A percentile compares a stretch with the other conserved stretches of the same genome.
phyloP scores from a whole-genome alignment of 2,113 vertebrate species.

The Balaeniceps rex region DNA sequence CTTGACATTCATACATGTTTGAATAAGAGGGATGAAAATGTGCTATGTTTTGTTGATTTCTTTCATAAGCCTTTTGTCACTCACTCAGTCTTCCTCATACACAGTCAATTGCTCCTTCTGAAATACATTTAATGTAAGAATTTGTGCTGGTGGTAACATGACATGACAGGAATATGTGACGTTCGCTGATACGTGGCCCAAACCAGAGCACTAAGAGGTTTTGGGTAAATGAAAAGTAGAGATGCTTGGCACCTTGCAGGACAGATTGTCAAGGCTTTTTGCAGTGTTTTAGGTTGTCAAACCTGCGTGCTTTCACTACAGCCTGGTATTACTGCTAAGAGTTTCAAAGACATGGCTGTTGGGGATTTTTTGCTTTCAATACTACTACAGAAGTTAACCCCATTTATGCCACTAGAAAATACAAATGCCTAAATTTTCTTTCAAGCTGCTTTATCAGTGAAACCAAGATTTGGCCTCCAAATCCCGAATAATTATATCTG shows the following conservation, averaged over 20 bases:
- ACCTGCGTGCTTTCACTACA: background rate
- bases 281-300: background rate
- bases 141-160: background rate
- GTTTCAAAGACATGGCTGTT: background rate
- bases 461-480: background rate
- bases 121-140: background rate
- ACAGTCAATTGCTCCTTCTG: background rate
- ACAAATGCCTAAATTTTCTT: background rate
- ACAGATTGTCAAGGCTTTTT: background rate
- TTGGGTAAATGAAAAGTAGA: background rate
- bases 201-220: background rate
- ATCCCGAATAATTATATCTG: background rate
- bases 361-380: background rate
- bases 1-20: background rate
- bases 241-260: background rate
- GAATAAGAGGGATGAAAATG: background rate
- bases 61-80: background rate
- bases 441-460: background rate
- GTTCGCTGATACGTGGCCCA: accelerated
- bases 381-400: background rate
- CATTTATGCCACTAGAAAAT: background rate
- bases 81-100: background rate
- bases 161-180: background rate
- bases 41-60: background rate
- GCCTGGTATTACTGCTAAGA: background rate